Conservation (phyloP, 2,113 vertebrate genomes). For the Crotophaga sulcirostris region DNA sequence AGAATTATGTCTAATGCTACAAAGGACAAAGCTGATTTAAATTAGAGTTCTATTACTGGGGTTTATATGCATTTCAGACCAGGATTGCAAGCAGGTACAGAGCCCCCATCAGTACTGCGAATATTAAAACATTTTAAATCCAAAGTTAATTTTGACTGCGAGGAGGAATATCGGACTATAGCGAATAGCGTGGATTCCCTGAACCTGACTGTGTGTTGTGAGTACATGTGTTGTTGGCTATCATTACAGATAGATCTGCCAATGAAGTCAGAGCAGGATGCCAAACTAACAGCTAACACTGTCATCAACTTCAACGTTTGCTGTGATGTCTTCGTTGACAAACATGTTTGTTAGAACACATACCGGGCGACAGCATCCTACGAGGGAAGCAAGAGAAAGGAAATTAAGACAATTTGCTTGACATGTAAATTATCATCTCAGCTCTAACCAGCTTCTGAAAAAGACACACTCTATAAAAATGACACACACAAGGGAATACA, state of each 20-base stretch:
- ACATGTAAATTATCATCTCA: slow-evolving; percentile 44
- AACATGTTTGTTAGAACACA: slow-evolving; percentile 55
- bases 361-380: neutral
- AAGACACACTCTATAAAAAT: slow-evolving; percentile 7
- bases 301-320: slow-evolving; percentile 40
- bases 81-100: neutral
- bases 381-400: slow-evolving; percentile 11
- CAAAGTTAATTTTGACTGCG: neutral
- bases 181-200: neutral
- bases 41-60: neutral
- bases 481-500: slow-evolving; percentile 25
- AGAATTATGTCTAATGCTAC: neutral
- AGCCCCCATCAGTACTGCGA: neutral
- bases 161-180: neutral
- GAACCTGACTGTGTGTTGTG: neutral
- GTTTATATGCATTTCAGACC: neutral
- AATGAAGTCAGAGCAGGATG: neutral
- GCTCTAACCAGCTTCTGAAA: slow-evolving; percentile 14
- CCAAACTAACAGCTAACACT: slow-evolving; percentile 16
- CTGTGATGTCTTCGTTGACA: slow-evolving; percentile 29
- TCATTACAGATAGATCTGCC: neutral
- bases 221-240: neutral
- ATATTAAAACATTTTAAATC: neutral
- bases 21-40: neutral
- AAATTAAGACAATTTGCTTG: slow-evolving; percentile 55